Evolutionary conservation across 2,797 vertebrate genomes (phyloP), one percentile per base, ranked within the genome.

Genomic region (Poeciliopsis paucimaculata): DNA sequence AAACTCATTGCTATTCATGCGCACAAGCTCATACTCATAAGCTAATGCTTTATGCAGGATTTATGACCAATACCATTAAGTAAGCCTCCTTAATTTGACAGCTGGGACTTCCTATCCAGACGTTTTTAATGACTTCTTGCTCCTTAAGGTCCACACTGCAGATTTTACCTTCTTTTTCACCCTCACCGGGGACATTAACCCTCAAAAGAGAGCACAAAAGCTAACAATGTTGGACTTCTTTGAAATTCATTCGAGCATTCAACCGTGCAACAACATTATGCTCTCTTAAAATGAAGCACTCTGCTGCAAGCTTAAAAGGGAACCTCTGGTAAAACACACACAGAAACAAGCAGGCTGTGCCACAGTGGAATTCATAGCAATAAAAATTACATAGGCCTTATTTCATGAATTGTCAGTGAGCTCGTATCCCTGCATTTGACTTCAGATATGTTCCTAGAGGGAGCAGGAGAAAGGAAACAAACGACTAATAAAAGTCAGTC

Each of bases 271-370:
- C 87, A 84, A 89, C 90, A 90, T 87, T 84, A 89, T 88, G 79
- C 79, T 78, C 88, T 91, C 84, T 92, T 87, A 91, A 86, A 84
- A 91, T 80, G 86, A 89, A 92, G 90, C 77, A 75, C 85, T 92
- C 86, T 71, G 86, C 87, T 86, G 85, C 75, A 78, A 62, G 77
- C 84, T 87, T 88, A 90, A 90, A 89, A 90, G 73, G 84, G 77
- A 80, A 89, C 87, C 84, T 82, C 78, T 82, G 76, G 43, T 87
- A 16, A 74, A 73, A 80, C 81, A 79, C 79, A 76, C 76, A 1
- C 62, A 70, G 41, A 78, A 75, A 80, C 75, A 80, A 73, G 72
- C 70, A 46, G 41, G 28, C 7, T 77, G 79, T 78, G 81, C 84
- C 87, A 76, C 79, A 78, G 78, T 11, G 77, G 84, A 76, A 72